Percentiles rank a stretch among this genome's conserved stretches.
These are phyloP conservation scores for Aegotheles bennettii DNA, from an alignment of 2,113 vertebrate species.

Conservation along the genomic window DNA sequence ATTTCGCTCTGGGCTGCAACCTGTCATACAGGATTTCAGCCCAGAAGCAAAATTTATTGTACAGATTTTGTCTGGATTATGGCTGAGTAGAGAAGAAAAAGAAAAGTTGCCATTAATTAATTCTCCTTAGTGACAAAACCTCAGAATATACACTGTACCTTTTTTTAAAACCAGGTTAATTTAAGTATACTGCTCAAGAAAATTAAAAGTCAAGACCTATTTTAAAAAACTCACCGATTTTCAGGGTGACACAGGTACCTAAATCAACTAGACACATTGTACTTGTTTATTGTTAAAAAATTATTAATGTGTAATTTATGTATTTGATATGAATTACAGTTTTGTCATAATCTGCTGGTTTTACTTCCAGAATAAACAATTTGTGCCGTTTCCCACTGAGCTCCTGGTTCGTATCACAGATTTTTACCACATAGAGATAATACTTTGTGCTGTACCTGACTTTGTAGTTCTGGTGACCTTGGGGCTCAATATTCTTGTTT, in stretches of 20 bases:
- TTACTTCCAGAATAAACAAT: not conserved
- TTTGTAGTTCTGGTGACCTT: not conserved
- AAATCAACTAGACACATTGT: not conserved
- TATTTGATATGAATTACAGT: not conserved
- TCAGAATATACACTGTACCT: not conserved
- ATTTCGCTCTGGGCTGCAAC: not conserved
- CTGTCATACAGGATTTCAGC: constrained; percentile 16
- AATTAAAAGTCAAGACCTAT: not conserved
- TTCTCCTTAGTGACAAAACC: not conserved
- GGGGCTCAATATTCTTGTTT: not conserved
- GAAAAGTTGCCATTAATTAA: not conserved
- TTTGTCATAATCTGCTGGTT: not conserved
- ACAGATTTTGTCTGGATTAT: not conserved
- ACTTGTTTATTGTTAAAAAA: not conserved
- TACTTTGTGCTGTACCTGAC: not conserved
- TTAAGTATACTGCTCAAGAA: not conserved
- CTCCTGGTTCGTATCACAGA: rapidly evolving
- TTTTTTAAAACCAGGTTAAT: not conserved
- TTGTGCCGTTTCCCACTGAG: not conserved
- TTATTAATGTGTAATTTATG: not conserved
- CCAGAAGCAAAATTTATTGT: constrained; percentile 13
- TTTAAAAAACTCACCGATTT: not conserved
- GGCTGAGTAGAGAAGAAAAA: not conserved
- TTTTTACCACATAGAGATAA: not conserved
- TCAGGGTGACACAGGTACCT: not conserved